Conservation (phyloP, 2,797 vertebrate genomes). For the Cebuella pygmaea region DNA sequence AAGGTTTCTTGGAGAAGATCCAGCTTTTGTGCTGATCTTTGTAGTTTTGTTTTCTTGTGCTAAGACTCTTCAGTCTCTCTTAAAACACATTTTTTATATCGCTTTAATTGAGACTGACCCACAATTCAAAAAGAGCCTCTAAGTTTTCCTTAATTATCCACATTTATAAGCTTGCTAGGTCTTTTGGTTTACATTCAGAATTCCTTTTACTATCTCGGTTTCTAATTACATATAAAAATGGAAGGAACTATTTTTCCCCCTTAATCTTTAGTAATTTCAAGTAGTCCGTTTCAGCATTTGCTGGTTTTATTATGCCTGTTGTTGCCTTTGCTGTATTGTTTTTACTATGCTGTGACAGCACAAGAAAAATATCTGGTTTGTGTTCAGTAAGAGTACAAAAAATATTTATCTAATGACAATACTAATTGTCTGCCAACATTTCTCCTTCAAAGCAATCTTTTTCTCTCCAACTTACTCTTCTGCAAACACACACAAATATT, state of each 20-base stretch:
- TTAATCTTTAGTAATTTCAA: background rate
- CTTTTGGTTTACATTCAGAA: constrained; percentile 12
- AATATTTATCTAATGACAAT: background rate
- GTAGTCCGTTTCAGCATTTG: background rate
- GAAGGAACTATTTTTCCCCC: background rate
- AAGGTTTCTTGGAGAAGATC: constrained; percentile 62
- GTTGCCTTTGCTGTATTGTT: background rate
- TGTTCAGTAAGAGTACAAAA: background rate
- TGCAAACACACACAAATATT: background rate
- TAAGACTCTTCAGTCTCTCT: constrained; percentile 51
- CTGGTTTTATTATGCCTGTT: background rate
- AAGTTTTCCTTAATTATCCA: constrained; percentile 58
- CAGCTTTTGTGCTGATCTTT: constrained; percentile 66
- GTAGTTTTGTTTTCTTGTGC: constrained; percentile 54
- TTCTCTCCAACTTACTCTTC: background rate
- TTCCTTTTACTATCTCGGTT: background rate
- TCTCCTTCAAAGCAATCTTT: background rate
- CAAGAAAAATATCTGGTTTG: background rate
- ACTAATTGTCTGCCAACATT: background rate
- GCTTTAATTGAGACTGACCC: constrained; percentile 56
- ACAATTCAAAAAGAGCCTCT: constrained; percentile 52
- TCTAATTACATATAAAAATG: constrained; percentile 45
- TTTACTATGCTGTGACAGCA: background rate
- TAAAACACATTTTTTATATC: constrained; percentile 71
- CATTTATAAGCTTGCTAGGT: constrained; percentile 26